phyloP scores from a whole-genome alignment of 2,797 vertebrate species.

The Paedocypris micromegethes region DNA sequence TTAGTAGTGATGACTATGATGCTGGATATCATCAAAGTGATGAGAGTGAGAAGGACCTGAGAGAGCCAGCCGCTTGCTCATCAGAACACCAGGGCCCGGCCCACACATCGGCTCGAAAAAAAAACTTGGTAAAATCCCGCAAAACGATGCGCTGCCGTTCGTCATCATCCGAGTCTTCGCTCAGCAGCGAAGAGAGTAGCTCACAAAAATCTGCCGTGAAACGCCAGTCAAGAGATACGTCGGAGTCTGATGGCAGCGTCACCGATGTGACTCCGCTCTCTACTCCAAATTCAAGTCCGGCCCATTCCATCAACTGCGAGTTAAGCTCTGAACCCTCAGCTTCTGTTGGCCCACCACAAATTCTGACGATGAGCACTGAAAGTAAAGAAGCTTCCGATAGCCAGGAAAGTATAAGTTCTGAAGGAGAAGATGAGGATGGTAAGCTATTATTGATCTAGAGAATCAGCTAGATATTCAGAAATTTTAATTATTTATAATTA shows the following conservation, averaged over 20 bases:
- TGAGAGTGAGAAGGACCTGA: slow-evolving; percentile 61
- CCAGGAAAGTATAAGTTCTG: slow-evolving; percentile 19
- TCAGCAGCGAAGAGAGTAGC: slow-evolving; percentile 52
- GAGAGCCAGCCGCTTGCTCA: slow-evolving; percentile 26
- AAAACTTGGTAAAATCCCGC: slow-evolving; percentile 62
- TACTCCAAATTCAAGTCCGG: slow-evolving; percentile 78
- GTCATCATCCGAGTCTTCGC: slow-evolving; percentile 67
- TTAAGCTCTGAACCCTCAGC: slow-evolving; percentile 12
- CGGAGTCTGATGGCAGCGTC: slow-evolving; percentile 80
- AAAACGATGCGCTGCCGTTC: slow-evolving; percentile 55
- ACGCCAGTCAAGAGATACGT: slow-evolving; percentile 37
- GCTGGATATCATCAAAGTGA: slow-evolving; percentile 54
- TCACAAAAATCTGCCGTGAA: slow-evolving; percentile 21
- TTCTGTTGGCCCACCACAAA: slow-evolving; percentile 8
- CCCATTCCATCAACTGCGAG: slow-evolving; percentile 72
- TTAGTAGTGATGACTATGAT: slow-evolving; percentile 68
- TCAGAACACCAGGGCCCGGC: slow-evolving; percentile 3
- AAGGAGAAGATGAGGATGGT: slow-evolving; percentile 25
- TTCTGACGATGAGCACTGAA: slow-evolving; percentile 14
- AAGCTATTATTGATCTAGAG: neutral
- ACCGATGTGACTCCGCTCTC: slow-evolving; percentile 86
- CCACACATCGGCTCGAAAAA: slow-evolving; percentile 50
- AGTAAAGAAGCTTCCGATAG: neutral
- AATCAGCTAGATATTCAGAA: too few species aligned
- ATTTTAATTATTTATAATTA: too few species aligned